Conservation (phyloP, 2,113 vertebrate genomes). For the Chaetodon auriga region DNA sequence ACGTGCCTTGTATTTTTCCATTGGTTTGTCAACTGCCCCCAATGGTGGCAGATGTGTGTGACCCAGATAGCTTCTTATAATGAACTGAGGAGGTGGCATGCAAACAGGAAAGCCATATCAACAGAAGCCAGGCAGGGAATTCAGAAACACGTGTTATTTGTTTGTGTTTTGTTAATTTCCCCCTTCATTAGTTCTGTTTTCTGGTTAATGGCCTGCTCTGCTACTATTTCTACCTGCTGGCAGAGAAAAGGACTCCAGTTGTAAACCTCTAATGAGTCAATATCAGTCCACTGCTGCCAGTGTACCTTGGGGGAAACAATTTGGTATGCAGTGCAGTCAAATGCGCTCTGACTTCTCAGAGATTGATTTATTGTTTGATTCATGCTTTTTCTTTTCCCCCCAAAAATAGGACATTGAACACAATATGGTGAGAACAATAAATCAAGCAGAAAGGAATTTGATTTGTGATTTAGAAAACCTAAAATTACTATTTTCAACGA, state of each 20-base stretch:
- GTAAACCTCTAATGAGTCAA: slow-evolving; percentile 71
- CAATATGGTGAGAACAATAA: not conserved
- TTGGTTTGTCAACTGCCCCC: slow-evolving; percentile 46
- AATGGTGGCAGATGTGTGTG: slow-evolving; percentile 52
- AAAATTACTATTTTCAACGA: not conserved
- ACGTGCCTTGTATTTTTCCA: not conserved
- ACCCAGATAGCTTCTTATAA: slow-evolving; percentile 67
- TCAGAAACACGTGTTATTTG: slow-evolving; percentile 66
- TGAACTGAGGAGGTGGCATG: slow-evolving; percentile 47
- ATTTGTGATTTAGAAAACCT: not conserved
- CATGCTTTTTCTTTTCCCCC: slow-evolving; percentile 6
- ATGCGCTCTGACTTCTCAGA: slow-evolving; percentile 24
- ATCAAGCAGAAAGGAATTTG: slow-evolving; percentile 2
- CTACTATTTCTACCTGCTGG: slow-evolving; percentile 61
- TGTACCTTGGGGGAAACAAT: slow-evolving; percentile 35
- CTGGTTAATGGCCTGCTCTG: slow-evolving; percentile 70
- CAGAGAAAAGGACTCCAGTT: slow-evolving; percentile 47
- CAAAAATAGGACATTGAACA: not conserved
- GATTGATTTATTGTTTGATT: slow-evolving; percentile 45
- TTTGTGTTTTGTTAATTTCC: slow-evolving; percentile 79
- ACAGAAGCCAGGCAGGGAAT: slow-evolving; percentile 41
- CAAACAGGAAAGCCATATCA: slow-evolving; percentile 40
- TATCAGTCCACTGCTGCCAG: slow-evolving; percentile 56
- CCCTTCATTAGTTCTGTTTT: slow-evolving; percentile 80
- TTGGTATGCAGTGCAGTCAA: slow-evolving; percentile 29